Conservation (phyloP, 2,888 invertebrate genomes). For the Camponotus fellah region DNA sequence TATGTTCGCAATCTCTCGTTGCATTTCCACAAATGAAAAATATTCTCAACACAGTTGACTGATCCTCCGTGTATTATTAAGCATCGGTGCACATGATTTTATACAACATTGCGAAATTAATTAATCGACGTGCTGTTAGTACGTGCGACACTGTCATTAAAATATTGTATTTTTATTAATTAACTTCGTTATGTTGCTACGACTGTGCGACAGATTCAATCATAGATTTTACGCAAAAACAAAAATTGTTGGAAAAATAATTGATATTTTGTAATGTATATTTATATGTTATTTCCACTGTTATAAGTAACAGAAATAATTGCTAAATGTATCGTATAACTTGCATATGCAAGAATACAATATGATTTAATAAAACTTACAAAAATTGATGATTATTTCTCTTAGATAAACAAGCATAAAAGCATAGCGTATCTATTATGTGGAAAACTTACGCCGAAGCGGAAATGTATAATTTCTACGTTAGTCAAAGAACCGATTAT, state of each 20-base stretch:
- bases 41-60: background rate
- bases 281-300: constrained; percentile 8
- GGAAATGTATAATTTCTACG: constrained; percentile 13
- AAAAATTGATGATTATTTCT: background rate
- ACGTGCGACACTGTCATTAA: constrained; percentile 53
- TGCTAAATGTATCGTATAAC: background rate
- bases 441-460: background rate
- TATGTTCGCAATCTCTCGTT: background rate
- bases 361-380: background rate
- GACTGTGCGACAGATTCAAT: constrained; percentile 44
- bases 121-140: constrained; percentile 50
- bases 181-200: constrained; percentile 39
- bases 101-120: constrained; percentile 42
- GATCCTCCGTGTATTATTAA: constrained; percentile 34
- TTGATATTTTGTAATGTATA: background rate
- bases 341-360: background rate
- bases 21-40: constrained; percentile 33
- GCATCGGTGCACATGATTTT: constrained; percentile 41
- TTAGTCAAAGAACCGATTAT: background rate
- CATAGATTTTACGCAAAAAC: constrained; percentile 1
- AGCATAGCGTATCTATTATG: background rate
- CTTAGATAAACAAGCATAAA: background rate
- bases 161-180: constrained; percentile 56
- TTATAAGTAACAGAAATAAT: background rate
- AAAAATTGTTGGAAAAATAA: background rate